Evolutionary conservation across 2,797 vertebrate species (phyloP).

Genomic region (Tragelaphus eurycerus): DNA sequence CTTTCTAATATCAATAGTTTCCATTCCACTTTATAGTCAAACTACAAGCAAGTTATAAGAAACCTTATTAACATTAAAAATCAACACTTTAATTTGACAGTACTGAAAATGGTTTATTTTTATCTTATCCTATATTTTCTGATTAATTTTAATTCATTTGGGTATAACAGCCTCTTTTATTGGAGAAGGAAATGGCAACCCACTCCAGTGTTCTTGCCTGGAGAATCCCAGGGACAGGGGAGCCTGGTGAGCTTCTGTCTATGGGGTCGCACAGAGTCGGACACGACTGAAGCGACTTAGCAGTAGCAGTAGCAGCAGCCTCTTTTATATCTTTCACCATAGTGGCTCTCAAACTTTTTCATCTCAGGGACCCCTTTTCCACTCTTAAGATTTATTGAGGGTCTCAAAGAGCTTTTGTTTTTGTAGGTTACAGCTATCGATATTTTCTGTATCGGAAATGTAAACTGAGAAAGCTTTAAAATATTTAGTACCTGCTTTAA

Average conservation of each 20-base stretch:
- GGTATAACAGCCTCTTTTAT: background rate
- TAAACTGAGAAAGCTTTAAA: background rate
- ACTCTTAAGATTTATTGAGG: background rate
- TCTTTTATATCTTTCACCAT: background rate
- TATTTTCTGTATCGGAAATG: background rate
- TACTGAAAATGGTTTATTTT: conserved; percentile 10
- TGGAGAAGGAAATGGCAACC: too few species aligned
- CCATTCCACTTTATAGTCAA: background rate
- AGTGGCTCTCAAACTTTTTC: background rate
- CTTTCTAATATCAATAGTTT: background rate
- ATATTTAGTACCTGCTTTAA: background rate
- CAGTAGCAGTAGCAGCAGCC: too few species aligned
- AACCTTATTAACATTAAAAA: conserved; percentile 22
- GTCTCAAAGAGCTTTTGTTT: background rate
- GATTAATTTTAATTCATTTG: background rate
- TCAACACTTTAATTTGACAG: conserved; percentile 19
- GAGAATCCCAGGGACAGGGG: too few species aligned
- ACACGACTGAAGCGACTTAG: too few species aligned
- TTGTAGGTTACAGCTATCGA: background rate
- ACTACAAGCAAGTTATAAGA: conserved; percentile 24
- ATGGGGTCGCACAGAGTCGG: too few species aligned
- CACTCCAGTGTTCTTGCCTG: too few species aligned
- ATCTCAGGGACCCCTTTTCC: background rate
- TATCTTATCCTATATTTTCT: background rate
- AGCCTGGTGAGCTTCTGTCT: too few species aligned